phyloP scores from a whole-genome alignment of 2,113 vertebrate genomes.

The Gymnarchus niloticus region DNA sequence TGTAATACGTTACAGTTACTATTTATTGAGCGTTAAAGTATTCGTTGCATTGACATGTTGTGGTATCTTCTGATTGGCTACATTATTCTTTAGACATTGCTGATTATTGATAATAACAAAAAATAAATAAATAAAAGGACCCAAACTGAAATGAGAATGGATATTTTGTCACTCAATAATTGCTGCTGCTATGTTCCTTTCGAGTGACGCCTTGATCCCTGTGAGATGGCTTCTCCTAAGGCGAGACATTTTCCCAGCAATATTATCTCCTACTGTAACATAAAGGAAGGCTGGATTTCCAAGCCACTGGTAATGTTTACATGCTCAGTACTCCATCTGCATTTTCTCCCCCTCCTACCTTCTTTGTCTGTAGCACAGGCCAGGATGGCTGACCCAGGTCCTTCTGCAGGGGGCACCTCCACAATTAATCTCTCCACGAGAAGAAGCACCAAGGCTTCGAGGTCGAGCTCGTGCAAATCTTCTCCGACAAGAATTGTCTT shows the following conservation, averaged over 20 bases:
- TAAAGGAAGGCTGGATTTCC: slow-evolving; percentile 24
- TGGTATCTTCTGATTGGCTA: neutral
- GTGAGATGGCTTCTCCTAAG: slow-evolving; percentile 50
- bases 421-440: slow-evolving; percentile 67
- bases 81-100: neutral
- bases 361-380: slow-evolving; percentile 41
- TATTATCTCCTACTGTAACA: slow-evolving; percentile 27
- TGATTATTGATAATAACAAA: neutral
- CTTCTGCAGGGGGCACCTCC: slow-evolving; percentile 44
- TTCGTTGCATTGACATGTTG: neutral
- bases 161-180: neutral
- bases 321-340: slow-evolving; percentile 47
- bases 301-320: no score
- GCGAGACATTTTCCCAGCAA: slow-evolving; percentile 24
- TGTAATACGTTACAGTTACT: neutral
- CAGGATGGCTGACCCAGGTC: slow-evolving; percentile 58
- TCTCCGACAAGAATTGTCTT: slow-evolving; percentile 36
- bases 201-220: neutral
- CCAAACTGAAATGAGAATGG: neutral
- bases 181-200: neutral
- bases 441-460: slow-evolving; percentile 54
- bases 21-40: neutral
- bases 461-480: slow-evolving; percentile 52
- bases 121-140: neutral
- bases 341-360: slow-evolving; percentile 36